Base-by-base conservation (phyloP, 2,888 invertebrate genomes). In the Drosophila leonis region DNA sequence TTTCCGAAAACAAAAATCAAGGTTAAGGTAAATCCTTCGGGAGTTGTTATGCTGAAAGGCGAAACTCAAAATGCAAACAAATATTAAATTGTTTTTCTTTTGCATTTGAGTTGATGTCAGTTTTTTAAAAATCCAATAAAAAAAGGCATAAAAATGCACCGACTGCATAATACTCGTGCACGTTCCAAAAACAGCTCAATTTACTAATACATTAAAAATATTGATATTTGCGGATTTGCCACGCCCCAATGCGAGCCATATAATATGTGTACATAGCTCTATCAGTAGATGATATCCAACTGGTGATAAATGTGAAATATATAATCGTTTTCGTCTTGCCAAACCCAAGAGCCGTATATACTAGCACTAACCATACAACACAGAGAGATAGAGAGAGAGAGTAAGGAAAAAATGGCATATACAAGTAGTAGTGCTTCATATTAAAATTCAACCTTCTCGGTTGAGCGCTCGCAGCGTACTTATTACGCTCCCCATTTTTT, bases 1-100 rank as follows among this genome's bases (percentile, higher is more conserved):
- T 96, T 96, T 46, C 96, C 97, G 35, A 96, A 96, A 91, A 97
- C 97, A 55, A 97, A 97, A 94, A 97, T 98, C 91, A 97, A 97
- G 94, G 97, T 98, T 78, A 97, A 97, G 95, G 97, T 98, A 44
- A 98, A 98, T 94, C 98, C 98, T 82, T 97, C 97, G 93, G 97
- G 97, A 94, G 97, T 97, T 77, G 97, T 97, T 57, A 97, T 97
- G 90, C 94, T 97, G 59, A 94, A 97, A 87, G 97, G 97, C 13
- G 96, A 97, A 92, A 95, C 96, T 27, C 96, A 97, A 91, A 85
- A 75, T 56, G 51, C 63, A 13, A 75, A 69, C 39, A 67, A 78
- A 35, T 69, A 72, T 52, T 73, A 76, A 69, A 18, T 18, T 61
- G 24, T 59, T 44, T 63, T 20, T 46, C 9, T 49, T 33, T 10